Conservation (phyloP, 2,797 vertebrate genomes). For the Anabas testudineus region DNA sequence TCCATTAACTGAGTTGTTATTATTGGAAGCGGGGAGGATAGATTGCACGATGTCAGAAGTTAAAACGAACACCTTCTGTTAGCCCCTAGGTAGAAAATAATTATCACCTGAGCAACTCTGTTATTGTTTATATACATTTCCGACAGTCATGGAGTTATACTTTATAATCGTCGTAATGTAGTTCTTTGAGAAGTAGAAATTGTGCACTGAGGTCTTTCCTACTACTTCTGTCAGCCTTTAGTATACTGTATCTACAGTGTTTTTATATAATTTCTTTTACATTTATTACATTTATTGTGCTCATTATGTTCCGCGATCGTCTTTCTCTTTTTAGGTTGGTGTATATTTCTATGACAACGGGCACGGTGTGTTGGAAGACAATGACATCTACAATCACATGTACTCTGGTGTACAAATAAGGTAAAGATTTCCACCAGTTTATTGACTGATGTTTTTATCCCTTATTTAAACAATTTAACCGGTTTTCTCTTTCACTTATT, state of each 20-base stretch:
- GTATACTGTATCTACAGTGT: no score
- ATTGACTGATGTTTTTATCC: not conserved
- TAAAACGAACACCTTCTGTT: not conserved
- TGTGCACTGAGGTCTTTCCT: not conserved
- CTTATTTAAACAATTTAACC: no score
- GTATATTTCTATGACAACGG: conserved; percentile 99
- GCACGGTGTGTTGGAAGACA: conserved; percentile 98
- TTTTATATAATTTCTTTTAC: not conserved
- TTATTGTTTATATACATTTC: not conserved
- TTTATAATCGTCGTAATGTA: no score
- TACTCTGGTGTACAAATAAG: conserved; percentile 99
- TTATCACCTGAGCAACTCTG: not conserved
- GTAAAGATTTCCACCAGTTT: conserved; percentile 63
- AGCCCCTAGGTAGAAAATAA: not conserved
- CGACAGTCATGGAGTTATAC: not conserved
- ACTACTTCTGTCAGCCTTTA: not conserved
- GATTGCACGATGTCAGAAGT: not conserved
- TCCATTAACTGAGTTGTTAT: not conserved
- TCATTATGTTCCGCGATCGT: not conserved
- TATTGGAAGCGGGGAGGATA: not conserved
- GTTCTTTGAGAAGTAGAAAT: not conserved
- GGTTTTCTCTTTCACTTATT: not conserved
- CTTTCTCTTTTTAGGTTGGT: conserved; percentile 85
- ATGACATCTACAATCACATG: conserved; percentile 99
- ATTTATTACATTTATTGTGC: not conserved